Evolutionary conservation across 2,113 vertebrate species (phyloP), one percentile per base, ranked within the genome.

Genomic region (Ptychochromis oligacanthus): DNA sequence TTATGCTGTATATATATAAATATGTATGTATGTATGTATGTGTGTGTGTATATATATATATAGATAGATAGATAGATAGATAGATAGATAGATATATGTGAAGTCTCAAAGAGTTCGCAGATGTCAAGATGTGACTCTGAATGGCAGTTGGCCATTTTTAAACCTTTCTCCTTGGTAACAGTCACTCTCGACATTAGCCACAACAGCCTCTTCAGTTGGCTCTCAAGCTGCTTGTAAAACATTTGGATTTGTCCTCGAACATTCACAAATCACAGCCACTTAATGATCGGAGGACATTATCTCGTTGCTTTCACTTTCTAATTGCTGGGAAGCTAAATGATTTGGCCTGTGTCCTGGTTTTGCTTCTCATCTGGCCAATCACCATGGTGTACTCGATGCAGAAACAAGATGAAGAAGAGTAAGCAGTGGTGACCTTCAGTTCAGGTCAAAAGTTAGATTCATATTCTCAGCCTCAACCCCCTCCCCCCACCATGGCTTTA

Each of bases 231-330:
- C 24, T 31, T 52, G 43, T 13, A 31, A 70, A 70, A 70, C 65
- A 0, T 70, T 52, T 70, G 46, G 46, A 72, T 34, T 72, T 26
- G 20, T 55, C 17, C 52, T n/a, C 7, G 7, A 55, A 7, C 3
- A 4, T n/a, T 52, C 17, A 52, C 26, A 72, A 7, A 72, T 31
- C 65, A 28, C 43, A 72, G 8, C 8, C 2, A 72, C 26, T 72
- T 52, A 52, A 31, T 14, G 43, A 31, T 72, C 9, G 28, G 26
- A 72, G 20, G 46, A 31, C 46, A n/a, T 72, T 54, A n/a, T 54
- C 11, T 2, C 54, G 67, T 54, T 79, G 77, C 57, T 83, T 84
- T 87, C 34, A 0, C 55, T 75, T 87, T 91, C 59, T 57, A 17
- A 34, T 13, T 13, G 13, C 9, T 13, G 43, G n/a, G 43, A 67